Evolutionary conservation across 2,113 vertebrate genomes (phyloP), one percentile per base, ranked within the genome.

Genomic region (Prionailurus bengalensis): DNA sequence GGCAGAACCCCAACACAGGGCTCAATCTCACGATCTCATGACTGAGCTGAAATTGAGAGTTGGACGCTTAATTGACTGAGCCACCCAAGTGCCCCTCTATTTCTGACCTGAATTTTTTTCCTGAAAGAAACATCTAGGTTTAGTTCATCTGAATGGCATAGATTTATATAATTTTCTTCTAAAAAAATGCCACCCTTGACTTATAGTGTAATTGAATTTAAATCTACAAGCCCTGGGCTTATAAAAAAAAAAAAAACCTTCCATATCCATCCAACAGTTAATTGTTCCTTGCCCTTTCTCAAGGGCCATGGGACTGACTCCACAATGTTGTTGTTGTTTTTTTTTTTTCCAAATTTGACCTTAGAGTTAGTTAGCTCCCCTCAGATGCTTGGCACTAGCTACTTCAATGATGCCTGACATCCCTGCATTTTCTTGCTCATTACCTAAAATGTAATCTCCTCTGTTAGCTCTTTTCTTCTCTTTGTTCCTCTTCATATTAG

Each of bases 21-120:
- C 58, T 61, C 58, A 61, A 61, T 61, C 21, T 58, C 58, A 58
- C 58, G 7, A 58, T 58, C 58, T 61, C 58, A 61, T 23, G 58
- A 21, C 55, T 23, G 21, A 61, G 58, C 58, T 61, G 58, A 23
- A 61, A 61, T 21, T 23, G 21, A 61, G 19, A 23, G 58, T 23
- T 7, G 23, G 58, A 61, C 58, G 1, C 21, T 21, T 61, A 61
- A 61, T 61, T 61, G 58, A 61, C 21, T 23, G 21, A 23, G 58
- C 6, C 58, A 23, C 58, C 58, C 58, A 5, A 8, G 58, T 3
- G 23, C 2, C 7, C 58, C 51, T 91, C 70, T 65, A 33, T 74
- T 86, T 87, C 74, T 81, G 19, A 86, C 85, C 27, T 80, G 61
- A 93, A 23, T 79, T 36, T 78, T 88, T 90, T 95, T 2, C 16